Percentiles rank a stretch among this genome's conserved stretches.
Conservation (phyloP, 2,797 vertebrate species). For the Bovichtus variegatus region DNA sequence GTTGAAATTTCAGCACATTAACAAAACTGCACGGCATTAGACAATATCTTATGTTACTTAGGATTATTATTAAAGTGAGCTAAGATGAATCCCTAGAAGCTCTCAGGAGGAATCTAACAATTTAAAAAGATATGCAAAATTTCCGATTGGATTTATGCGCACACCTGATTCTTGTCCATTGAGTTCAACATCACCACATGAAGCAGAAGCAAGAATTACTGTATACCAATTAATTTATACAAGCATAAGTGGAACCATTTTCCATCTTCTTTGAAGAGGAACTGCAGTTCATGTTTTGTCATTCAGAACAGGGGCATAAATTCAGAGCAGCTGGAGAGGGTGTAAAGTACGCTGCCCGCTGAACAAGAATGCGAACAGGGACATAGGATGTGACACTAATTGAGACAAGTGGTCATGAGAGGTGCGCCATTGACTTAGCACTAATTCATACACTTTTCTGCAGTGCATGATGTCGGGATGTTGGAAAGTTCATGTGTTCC, state of each 20-base stretch:
- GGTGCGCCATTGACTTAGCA: constrained; percentile 35
- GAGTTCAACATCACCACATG: neutral
- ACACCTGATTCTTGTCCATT: constrained; percentile 16
- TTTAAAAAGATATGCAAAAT: constrained; percentile 18
- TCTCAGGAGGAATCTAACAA: neutral
- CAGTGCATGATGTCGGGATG: neutral
- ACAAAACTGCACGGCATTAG: neutral
- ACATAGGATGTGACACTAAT: constrained; percentile 39
- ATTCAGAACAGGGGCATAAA: constrained; percentile 17
- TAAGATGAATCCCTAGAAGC: neutral
- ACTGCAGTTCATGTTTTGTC: constrained; percentile 20
- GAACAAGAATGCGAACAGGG: constrained; percentile 34
- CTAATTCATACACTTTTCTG: constrained; percentile 28
- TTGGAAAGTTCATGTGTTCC: neutral
- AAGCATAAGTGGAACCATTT: constrained; percentile 30
- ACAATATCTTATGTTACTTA: neutral
- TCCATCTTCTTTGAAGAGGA: constrained; percentile 18
- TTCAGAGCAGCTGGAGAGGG: constrained; percentile 47
- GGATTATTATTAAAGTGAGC: neutral
- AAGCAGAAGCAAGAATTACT: neutral
- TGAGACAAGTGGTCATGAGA: constrained; percentile 45
- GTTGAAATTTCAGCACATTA: constrained; percentile 30
- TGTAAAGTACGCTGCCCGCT: constrained; percentile 14
- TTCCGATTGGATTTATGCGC: neutral
- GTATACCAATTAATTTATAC: constrained; percentile 31